Conservation (phyloP, 2,888 invertebrate species). For the Oscheius onirici region DNA sequence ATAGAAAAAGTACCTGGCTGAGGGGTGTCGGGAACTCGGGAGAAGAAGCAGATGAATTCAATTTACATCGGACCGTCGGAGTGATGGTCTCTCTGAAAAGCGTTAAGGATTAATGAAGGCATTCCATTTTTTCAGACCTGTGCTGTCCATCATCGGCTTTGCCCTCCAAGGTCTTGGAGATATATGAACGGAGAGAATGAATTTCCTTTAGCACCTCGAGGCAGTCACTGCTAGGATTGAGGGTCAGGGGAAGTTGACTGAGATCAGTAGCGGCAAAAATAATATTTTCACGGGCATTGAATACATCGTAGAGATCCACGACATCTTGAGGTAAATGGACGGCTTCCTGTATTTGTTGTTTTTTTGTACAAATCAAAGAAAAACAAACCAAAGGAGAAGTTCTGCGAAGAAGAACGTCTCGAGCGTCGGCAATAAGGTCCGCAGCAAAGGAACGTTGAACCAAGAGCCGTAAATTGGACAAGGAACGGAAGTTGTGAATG, state of each 20-base stretch:
- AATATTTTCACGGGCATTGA: constrained; percentile 31
- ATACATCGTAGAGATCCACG: constrained; percentile 31
- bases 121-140: not conserved
- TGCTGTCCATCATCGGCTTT: constrained; percentile 24
- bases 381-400: constrained; percentile 9
- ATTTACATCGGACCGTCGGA: constrained; percentile 21
- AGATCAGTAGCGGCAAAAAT: constrained; percentile 61
- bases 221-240: constrained; percentile 10
- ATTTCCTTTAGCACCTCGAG: constrained; percentile 24
- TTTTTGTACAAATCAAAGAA: not conserved
- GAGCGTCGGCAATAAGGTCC: not conserved
- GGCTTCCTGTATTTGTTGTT: constrained; percentile 10
- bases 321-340: constrained; percentile 26
- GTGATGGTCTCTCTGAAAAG: constrained; percentile 21
- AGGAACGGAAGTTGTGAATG: constrained; percentile 44
- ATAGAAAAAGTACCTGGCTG: constrained; percentile 16
- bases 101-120: not conserved
- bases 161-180: constrained; percentile 26
- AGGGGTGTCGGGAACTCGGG: constrained; percentile 28
- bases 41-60: constrained; percentile 28
- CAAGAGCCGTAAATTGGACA: constrained; percentile 1
- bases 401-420: constrained; percentile 7
- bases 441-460: constrained; percentile 5
- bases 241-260: constrained; percentile 45
- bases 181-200: constrained; percentile 12